Conservation (phyloP, 2,797 vertebrate genomes). For the Sitta carolinensis region DNA sequence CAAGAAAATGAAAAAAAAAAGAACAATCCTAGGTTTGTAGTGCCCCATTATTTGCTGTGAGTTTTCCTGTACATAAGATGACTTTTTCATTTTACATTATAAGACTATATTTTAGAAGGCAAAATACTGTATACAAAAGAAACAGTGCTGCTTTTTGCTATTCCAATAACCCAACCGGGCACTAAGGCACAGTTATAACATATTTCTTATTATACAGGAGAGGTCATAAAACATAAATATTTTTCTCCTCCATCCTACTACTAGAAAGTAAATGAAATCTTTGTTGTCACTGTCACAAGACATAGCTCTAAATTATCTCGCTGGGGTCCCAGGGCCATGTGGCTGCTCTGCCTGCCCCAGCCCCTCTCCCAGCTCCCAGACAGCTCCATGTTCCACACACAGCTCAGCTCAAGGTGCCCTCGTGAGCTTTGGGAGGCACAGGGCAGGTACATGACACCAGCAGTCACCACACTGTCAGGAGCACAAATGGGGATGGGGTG, state of each 20-base stretch:
- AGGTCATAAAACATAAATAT: not conserved
- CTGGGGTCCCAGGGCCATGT: not conserved
- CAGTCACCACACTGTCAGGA: rapidly evolving
- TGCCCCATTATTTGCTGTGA: not conserved
- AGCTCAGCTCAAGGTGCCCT: not conserved
- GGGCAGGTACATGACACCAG: not conserved
- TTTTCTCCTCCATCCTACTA: not conserved
- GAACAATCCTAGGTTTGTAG: not conserved
- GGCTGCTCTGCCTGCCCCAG: not conserved
- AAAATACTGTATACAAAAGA: not conserved
- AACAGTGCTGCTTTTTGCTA: not conserved
- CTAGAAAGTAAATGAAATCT: not conserved
- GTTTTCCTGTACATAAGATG: not conserved
- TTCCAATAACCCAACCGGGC: not conserved
- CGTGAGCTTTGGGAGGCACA: rapidly evolving
- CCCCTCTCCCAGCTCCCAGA: not conserved
- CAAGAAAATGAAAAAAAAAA: not conserved
- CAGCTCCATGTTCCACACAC: not conserved
- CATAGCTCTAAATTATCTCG: not conserved
- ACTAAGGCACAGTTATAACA: not conserved
- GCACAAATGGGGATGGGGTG: rapidly evolving
- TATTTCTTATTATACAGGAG: conserved; percentile 1
- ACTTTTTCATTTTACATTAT: not conserved
- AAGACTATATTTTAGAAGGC: not conserved
- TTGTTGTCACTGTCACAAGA: not conserved